Base-by-base conservation (phyloP, 1,140 invertebrate species). In the Drosophila funebris region DNA sequence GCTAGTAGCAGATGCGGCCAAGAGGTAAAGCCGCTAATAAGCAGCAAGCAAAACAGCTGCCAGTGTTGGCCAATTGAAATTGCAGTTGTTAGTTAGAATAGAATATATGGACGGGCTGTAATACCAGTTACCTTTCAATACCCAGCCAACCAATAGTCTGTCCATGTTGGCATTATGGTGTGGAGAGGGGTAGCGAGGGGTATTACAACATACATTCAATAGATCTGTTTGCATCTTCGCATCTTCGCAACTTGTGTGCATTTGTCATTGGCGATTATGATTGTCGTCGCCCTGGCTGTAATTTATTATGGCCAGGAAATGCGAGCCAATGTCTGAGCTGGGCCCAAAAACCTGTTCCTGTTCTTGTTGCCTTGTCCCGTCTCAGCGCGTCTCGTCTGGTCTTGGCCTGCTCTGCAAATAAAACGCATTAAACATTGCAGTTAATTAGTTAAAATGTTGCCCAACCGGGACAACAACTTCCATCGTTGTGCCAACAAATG, bases 391-490 rank as follows among this genome's bases (percentile, higher is more conserved):
- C n/a, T 36, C 11, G 50, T 57, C 39, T 18, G 7, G 52, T 58
- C 53, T 58, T 58, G 62, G 62, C 43, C 43, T 48, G 41, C 63
- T 57, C 63, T 57, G 16, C 11, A 16, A 53, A 63, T 56, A 31
- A 46, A 37, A 31, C 56, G 69, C 85, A 77, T 87, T 81, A 87
- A 84, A 87, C 78, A 87, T 81, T 81, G 81, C 78, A 87, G 81
- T 84, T 84, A 87, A 84, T 84, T 84, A 84, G 78, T 87, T 82
- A 87, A 84, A 87, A 84, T 81, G 81, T 71, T 84, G 78, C 77
- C 61, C 64, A 81, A 84, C 81, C 81, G 81, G 81, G 69, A 75
- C 54, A 54, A 68, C 82, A 84, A 81, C 73, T 81, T 81, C 50
- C n/a, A 58, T 18, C 56, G 16, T 27, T 22, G 37, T 41, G 37